Percentiles rank a stretch among this genome's conserved stretches.
Evolutionary conservation across 1,140 invertebrate species (phyloP).

Genomic region (Platyura marginata): DNA sequence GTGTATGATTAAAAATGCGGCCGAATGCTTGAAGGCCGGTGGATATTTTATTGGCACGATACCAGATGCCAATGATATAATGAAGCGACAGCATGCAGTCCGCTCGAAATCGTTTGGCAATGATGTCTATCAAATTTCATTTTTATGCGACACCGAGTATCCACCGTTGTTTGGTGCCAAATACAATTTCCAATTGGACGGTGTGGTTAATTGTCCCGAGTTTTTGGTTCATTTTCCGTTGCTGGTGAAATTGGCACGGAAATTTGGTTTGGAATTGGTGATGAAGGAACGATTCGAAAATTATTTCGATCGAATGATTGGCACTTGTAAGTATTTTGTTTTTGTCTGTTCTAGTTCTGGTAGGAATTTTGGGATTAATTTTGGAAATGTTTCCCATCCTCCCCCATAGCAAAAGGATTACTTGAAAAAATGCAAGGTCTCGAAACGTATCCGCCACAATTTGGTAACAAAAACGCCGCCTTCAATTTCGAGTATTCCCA

Average conservation of each 20-base stretch:
- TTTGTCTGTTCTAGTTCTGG: neutral
- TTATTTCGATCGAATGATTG: conserved; percentile 51
- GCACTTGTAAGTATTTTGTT: conserved; percentile 27
- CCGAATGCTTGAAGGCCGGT: conserved; percentile 68
- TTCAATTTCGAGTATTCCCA: conserved; percentile 51
- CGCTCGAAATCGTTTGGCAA: conserved; percentile 61
- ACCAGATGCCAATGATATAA: conserved; percentile 80
- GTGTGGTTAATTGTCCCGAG: conserved; percentile 95
- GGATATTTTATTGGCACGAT: conserved; percentile 96
- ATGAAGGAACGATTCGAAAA: conserved; percentile 58
- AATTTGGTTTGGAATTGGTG: conserved; percentile 63
- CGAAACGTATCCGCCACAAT: conserved; percentile 42
- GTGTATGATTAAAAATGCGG: conserved; percentile 82
- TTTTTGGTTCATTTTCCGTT: conserved; percentile 89
- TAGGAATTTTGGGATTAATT: neutral
- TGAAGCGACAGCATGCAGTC: conserved; percentile 35
- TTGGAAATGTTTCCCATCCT: neutral
- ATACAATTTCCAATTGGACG: conserved; percentile 91
- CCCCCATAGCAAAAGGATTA: conserved; percentile 25
- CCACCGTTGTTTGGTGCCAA: conserved; percentile 86
- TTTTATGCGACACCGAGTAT: conserved; percentile 48
- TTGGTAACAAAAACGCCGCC: conserved; percentile 33
- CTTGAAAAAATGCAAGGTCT: conserved; percentile 57
- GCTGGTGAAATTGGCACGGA: conserved; percentile 62
- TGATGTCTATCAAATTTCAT: conserved; percentile 66